Percentiles rank a stretch among this genome's conserved stretches.
Conservation (phyloP, 2,797 vertebrate species). For the Lagodon rhomboides region DNA sequence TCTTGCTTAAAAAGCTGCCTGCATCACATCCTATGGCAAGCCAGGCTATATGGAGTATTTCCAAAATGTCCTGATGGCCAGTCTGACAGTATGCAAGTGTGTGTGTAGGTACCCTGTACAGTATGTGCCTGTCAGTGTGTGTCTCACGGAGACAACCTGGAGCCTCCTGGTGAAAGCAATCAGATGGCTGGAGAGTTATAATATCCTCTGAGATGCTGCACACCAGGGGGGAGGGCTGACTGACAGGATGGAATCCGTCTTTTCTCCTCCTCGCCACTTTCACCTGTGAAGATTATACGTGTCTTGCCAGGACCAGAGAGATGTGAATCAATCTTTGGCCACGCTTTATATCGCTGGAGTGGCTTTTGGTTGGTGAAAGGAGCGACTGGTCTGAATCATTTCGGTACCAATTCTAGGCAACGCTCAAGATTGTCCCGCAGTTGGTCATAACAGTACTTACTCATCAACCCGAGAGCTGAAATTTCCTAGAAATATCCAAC, state of each 20-base stretch:
- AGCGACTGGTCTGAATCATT: background rate
- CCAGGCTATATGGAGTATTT: slow-evolving; percentile 40
- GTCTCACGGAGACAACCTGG: slow-evolving; percentile 54
- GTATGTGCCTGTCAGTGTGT: slow-evolving; percentile 62
- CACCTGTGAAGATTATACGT: slow-evolving; percentile 46
- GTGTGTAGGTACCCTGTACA: slow-evolving; percentile 53
- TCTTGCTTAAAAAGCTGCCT: slow-evolving; percentile 3
- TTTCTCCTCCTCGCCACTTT: slow-evolving; percentile 38
- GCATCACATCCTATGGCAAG: slow-evolving; percentile 20
- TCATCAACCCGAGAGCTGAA: background rate
- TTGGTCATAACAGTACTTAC: too few relatives aligned
- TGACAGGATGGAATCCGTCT: slow-evolving; percentile 60
- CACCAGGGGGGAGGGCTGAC: slow-evolving; percentile 54
- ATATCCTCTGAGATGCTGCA: slow-evolving; percentile 70
- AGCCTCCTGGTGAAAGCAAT: slow-evolving; percentile 67
- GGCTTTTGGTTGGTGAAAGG: slow-evolving; percentile 2
- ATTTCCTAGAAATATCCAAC: background rate
- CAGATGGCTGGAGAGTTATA: slow-evolving; percentile 71
- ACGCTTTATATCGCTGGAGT: slow-evolving; percentile 13
- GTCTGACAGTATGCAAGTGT: slow-evolving; percentile 54
- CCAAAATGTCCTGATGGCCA: slow-evolving; percentile 56
- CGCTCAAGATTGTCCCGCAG: background rate
- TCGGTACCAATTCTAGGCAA: background rate
- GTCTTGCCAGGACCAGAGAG: slow-evolving; percentile 23
- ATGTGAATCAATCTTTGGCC: slow-evolving; percentile 31